Percentiles rank a stretch among this genome's conserved stretches.
Conservation (phyloP, 1,140 invertebrate genomes). For the Cyclina sinensis region DNA sequence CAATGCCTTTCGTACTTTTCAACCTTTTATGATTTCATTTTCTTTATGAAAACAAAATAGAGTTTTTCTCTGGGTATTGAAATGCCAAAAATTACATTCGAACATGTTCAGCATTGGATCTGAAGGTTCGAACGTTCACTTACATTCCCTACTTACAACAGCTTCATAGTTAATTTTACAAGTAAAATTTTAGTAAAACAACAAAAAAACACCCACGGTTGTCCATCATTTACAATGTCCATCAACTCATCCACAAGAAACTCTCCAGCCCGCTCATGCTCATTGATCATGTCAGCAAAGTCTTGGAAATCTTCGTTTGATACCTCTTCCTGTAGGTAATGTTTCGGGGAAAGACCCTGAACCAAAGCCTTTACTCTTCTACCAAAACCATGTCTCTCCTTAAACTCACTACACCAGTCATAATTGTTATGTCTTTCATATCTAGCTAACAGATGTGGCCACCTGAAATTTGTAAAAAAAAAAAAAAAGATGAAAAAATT, state of each 20-base stretch:
- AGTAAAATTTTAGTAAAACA: too few species aligned
- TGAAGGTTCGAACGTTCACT: too few species aligned
- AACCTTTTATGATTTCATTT: too few species aligned
- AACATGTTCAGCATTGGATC: too few species aligned
- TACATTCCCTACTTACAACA: too few species aligned
- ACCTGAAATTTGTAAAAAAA: neutral
- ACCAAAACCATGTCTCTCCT: conserved; percentile 30
- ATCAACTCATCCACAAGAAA: conserved; percentile 57
- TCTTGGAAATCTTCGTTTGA: conserved; percentile 57
- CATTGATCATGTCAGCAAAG: neutral
- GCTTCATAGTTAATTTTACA: too few species aligned
- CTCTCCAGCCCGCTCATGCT: conserved; percentile 43
- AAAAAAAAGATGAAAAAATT: neutral
- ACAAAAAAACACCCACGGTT: too few species aligned
- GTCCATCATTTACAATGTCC: conserved; percentile 34
- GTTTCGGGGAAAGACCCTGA: conserved; percentile 28
- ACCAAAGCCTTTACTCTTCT: neutral
- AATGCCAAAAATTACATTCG: too few species aligned
- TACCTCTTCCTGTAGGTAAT: conserved; percentile 53
- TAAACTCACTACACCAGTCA: conserved; percentile 47
- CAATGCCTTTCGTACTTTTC: too few species aligned
- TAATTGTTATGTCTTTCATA: conserved; percentile 30
- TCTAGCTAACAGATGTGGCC: conserved; percentile 33
- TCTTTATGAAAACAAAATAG: too few species aligned
- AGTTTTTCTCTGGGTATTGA: too few species aligned